A percentile compares a stretch with the other conserved stretches of the same genome.
These are phyloP conservation scores for Lycopodina hypogea DNA, from an alignment of 37 sponge, comb jelly and placozoan species.

Conservation along the genomic window DNA sequence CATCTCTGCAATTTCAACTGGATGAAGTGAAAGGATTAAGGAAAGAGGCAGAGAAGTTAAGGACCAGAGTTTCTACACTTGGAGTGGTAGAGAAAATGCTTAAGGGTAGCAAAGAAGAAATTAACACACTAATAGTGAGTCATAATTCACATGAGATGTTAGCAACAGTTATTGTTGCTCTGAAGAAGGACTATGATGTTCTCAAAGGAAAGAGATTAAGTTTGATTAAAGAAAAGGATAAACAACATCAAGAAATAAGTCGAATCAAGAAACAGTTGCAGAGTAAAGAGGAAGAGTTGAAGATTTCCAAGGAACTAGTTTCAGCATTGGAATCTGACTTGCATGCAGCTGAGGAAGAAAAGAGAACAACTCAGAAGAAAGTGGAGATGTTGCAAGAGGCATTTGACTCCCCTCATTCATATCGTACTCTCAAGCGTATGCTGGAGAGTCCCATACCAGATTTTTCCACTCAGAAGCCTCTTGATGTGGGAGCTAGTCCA, in stretches of 20 bases:
- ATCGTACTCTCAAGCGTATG: constrained; percentile 29
- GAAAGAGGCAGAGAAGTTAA: constrained; percentile 14
- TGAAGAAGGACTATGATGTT: constrained; percentile 16
- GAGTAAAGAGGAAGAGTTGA: not conserved
- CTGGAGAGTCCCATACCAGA: constrained; percentile 37
- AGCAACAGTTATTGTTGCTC: constrained; percentile 26
- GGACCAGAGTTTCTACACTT: not conserved
- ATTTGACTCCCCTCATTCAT: constrained; percentile 43
- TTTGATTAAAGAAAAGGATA: constrained; percentile 1
- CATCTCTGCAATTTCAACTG: constrained; percentile 14
- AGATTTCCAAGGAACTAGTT: not conserved
- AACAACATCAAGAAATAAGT: not conserved
- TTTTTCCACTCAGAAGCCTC: not conserved
- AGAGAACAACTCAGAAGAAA: constrained; percentile 20
- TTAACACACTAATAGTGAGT: constrained; percentile 26
- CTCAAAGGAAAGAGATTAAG: not conserved
- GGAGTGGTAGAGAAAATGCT: constrained; percentile 77
- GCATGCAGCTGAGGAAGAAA: constrained; percentile 35
- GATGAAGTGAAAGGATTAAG: constrained; percentile 4
- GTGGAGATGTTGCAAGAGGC: constrained; percentile 45
- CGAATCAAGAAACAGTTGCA: not conserved
- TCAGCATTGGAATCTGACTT: constrained; percentile 21
- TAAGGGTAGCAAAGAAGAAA: constrained; percentile 64
- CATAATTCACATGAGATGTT: not conserved
- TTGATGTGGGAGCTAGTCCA: constrained; percentile 21